Evolutionary conservation across 2,888 invertebrate species (phyloP), one percentile per base, ranked within the genome.

Genomic region (Drosophila maculinotata): DNA sequence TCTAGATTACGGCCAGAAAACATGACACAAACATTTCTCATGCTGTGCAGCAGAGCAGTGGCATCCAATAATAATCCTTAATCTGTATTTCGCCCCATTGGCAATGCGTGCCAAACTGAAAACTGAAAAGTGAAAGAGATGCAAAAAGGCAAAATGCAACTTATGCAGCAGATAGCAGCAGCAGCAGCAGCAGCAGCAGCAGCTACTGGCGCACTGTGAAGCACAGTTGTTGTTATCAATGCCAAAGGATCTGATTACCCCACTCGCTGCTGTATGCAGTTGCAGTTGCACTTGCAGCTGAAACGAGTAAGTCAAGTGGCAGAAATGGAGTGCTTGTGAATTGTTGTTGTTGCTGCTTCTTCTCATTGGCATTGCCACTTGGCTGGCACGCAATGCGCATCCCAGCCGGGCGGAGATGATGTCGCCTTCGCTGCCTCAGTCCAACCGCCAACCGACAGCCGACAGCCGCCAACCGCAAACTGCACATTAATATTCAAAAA

Each of bases 401-500:
- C 67, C 72, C 65, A 72, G 69, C 62, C 76, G 63, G 69, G 63
- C 65, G 3, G 23, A 30, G 88, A 69, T 77, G 85, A 76, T 77
- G 87, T 87, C 76, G 87, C 78, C n/a, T n/a, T n/a, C 60, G 69
- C 64, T 41, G 70, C 51, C 48, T 25, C 63, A 33, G 42, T 51
- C 17, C 35, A 42, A 33, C 38, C 33, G 52, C 39, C 39, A 41
- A 26, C 38, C n/a, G 31, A 45, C 52, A 41, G 17, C 14, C 38
- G 36, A 33, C 57, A 58, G 12, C 52, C 31, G 35, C 52, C 56
- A 74, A 35, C 59, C 52, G 69, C 67, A 35, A 66, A 76, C 71
- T 76, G 73, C 83, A 80, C 84, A 89, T 89, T 90, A 89, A 90
- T 89, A 89, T 90, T 91, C 90, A 85, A 89, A 90, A 90, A 91